phyloP scores from a whole-genome alignment of 1,140 invertebrate genomes.

The Euschistus heros region DNA sequence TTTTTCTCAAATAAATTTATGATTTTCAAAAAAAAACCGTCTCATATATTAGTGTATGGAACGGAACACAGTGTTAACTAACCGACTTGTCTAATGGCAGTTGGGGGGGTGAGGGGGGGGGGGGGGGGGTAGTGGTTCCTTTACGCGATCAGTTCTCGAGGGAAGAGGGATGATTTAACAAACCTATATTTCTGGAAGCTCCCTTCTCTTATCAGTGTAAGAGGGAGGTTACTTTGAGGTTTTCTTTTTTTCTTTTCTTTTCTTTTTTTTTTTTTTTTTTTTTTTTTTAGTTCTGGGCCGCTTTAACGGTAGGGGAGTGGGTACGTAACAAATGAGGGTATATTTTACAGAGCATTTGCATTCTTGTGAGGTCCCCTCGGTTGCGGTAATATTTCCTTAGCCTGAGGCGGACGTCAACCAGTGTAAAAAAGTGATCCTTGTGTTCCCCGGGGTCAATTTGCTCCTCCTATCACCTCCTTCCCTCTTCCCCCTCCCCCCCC shows the following conservation, averaged over 20 bases:
- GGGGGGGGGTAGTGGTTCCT: no score
- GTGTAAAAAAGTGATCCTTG: constrained; percentile 8
- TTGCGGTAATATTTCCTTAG: constrained; percentile 7
- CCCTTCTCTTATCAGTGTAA: constrained; percentile 7
- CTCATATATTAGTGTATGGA: no score
- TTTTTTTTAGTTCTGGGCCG: constrained; percentile 12
- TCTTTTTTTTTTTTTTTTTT: constrained; percentile 14
- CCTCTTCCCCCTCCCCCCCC: background rate
- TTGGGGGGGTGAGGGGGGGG: no score
- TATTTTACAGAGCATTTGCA: constrained; percentile 16
- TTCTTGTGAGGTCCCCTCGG: constrained; percentile 4
- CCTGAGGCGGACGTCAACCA: constrained; percentile 6
- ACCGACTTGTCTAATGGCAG: no score
- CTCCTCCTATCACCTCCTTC: constrained; percentile 1
- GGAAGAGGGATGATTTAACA: constrained; percentile 12
- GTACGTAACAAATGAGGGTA: constrained; percentile 15
- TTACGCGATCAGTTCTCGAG: background rate
- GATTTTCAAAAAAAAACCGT: no score
- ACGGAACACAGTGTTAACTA: no score
- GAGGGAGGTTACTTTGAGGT: constrained; percentile 9
- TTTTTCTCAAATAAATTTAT: no score
- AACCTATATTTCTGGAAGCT: constrained; percentile 14
- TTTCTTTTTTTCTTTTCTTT: constrained; percentile 1
- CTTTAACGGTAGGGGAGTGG: constrained; percentile 6
- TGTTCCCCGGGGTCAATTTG: constrained; percentile 11